Evolutionary conservation across 1,140 invertebrate genomes (phyloP), one percentile per base, ranked within the genome.

Genomic region (Octopus sinensis): DNA sequence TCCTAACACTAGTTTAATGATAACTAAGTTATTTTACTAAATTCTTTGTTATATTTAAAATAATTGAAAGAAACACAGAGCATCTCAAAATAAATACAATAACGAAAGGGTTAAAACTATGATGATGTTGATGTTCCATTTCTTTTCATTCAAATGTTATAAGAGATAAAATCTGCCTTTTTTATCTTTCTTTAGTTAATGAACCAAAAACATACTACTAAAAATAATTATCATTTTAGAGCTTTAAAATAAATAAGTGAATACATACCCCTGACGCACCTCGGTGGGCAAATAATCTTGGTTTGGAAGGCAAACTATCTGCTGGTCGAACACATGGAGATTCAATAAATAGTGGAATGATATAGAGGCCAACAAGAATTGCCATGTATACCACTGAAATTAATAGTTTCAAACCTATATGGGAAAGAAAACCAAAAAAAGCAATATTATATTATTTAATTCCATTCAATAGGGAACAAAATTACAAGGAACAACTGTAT

Each of bases 191-290:
- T 9, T 17, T 76, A 23, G 10, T 10, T 51, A 30, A 13, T 9
- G 23, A 76, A 10, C 9, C 10, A 10, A 76, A 4, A 76, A 9
- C 75, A 23, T 13, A 9, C 0, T 43, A 43, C 30, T 43, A 43
- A 43, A 43, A 43, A 43, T 43, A 43, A 43, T 43, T 43, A 43
- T 43, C 2, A 43, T 43, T 43, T 43, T 43, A 3, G 62, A 13
- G 62, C 3, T n/a, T 68, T 12, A 13, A 13, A 68, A 13, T 68
- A 68, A 78, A 4, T 23, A 17, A 5, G 17, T 76, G 52, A 71
- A 54, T 13, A 86, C 88, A 87, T 80, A 90, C 89, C 71, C 79
- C 84, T 56, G 86, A 82, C 6, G 87, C 88, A 12, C 89, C 89
- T 82, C 85, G 79, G 79, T 89, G 88, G 5, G 84, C 88, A 71